Evolutionary conservation across 1,140 invertebrate species (phyloP).

Genomic region (Drosophila nigromelanica): DNA sequence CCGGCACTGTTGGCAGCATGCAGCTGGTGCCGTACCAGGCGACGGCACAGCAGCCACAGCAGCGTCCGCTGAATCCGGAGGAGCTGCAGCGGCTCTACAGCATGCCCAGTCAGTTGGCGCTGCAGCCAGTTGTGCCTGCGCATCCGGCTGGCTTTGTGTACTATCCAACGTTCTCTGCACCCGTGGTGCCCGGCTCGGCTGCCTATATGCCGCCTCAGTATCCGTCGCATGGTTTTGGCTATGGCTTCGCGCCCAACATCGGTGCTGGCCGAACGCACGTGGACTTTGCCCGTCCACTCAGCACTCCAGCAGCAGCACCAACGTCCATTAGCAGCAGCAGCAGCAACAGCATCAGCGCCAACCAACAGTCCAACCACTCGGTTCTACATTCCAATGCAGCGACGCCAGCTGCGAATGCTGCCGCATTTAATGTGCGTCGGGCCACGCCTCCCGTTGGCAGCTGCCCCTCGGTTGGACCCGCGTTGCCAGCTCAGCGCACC

Average conservation of each 20-base stretch:
- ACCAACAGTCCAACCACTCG: conserved; percentile 13
- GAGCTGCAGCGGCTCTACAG: conserved; percentile 78
- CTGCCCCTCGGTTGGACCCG: conserved; percentile 33
- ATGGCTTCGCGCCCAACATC: conserved; percentile 18
- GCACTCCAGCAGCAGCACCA: conserved; percentile 15
- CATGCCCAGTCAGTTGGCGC: conserved; percentile 67
- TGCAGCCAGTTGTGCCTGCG: conserved; percentile 54
- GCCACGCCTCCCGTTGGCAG: conserved; percentile 24
- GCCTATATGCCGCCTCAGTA: conserved; percentile 77
- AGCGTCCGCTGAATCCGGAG: conserved; percentile 69
- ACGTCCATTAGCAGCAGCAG: not conserved
- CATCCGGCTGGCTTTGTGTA: conserved; percentile 55
- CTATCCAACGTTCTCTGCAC: conserved; percentile 59
- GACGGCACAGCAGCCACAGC: conserved; percentile 48
- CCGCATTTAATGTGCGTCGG: conserved; percentile 20
- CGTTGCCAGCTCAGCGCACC: conserved; percentile 32
- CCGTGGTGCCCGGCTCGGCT: conserved; percentile 68
- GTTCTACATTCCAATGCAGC: conserved; percentile 3
- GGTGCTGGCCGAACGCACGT: conserved; percentile 50
- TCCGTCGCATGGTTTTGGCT: conserved; percentile 57
- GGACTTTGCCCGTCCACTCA: conserved; percentile 51
- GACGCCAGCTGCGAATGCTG: conserved; percentile 21
- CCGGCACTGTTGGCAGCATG: conserved; percentile 42
- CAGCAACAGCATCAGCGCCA: conserved; percentile 3
- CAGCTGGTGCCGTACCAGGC: conserved; percentile 74